Base-by-base conservation (phyloP, 2,888 invertebrate genomes). In the Apotomis betuletana region DNA sequence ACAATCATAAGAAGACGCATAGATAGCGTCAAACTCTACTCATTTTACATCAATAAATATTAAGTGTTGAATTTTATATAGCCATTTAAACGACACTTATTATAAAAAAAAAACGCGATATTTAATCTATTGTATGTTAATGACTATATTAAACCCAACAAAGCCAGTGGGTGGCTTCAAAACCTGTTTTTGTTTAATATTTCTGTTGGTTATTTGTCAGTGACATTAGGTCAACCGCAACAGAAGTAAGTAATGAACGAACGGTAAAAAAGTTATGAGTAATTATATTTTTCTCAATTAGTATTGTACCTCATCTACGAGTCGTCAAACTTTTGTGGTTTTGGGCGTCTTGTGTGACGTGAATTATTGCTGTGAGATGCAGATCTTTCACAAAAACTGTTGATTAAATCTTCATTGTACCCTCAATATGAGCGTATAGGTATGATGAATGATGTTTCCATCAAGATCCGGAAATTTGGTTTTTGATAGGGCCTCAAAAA, bases 111-210 rank as follows among this genome's bases (percentile, higher is more conserved):
- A 38, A 68, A 52, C 52, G 59, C 52, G n/a, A 65, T 58, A 58
- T 67, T 55, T 60, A 8, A 15, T 62, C 71, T 55, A 71, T 71
- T 71, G 71, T 71, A 62, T 67, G 71, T 67, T 71, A 71, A 71
- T 71, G 41, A n/a, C 36, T 57, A 67, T 67, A 62, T 71, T 58
- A 67, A 71, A 65, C 60, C 41, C 55, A 46, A 65, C 54, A 46
- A 67, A 67, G 61, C 49, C 49, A 27, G 71, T 67, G 55, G 67
- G 61, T 67, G 71, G 57, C 51, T 41, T 8, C 12, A 67, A 61
- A 67, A 67, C 67, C 61, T 9, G 71, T 67, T 71, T 51, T 38
- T n/a, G 44, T 52, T 9, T 54, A 61, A 9, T 27, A 36, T 71
- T 71, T 59, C 52, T 58, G 62, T 57, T 62, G 49, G 57, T 57